Evolutionary conservation across 2,113 vertebrate genomes (phyloP).

Genomic region (Misgurnus anguillicaudatus): DNA sequence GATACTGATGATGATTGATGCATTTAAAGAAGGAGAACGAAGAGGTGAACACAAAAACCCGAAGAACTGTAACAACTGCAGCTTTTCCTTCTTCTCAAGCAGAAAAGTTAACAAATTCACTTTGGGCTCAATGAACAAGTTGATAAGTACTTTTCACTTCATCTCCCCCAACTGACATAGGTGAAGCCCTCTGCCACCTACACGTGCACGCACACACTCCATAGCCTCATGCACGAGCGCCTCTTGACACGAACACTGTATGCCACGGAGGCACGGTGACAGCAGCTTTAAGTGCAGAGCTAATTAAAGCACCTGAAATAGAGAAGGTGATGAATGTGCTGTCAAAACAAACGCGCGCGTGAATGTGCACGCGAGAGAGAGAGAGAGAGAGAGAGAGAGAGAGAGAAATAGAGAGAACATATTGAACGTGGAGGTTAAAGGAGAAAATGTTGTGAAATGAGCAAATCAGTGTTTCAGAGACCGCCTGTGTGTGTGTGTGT

Average conservation of each 20-base stretch:
- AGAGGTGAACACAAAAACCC: not conserved
- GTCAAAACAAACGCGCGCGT: constrained; percentile 46
- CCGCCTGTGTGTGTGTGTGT: not conserved
- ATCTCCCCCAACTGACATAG: constrained; percentile 28
- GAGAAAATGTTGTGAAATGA: constrained; percentile 5
- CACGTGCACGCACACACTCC: constrained; percentile 11
- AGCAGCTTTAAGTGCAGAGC: constrained; percentile 56
- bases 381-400: constrained; percentile 2
- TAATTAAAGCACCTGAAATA: constrained; percentile 60
- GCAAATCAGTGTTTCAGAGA: not conserved
- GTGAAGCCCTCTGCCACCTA: constrained; percentile 14
- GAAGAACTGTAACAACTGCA: constrained; percentile 1
- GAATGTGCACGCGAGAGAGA: not conserved
- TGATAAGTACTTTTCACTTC: constrained; percentile 34
- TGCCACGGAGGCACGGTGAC: constrained; percentile 48
- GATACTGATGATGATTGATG: not conserved
- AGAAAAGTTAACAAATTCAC: constrained; percentile 30
- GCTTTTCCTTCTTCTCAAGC: constrained; percentile 25
- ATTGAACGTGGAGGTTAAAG: constrained; percentile 32
- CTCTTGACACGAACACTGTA: constrained; percentile 45
- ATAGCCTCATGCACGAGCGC: constrained; percentile 50
- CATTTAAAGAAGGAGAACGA: constrained; percentile 1
- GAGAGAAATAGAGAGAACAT: constrained; percentile 19
- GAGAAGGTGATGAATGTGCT: constrained; percentile 59
- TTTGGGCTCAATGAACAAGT: constrained; percentile 35